Conservation (phyloP, 2,888 invertebrate species). For the Ptilodon capucinus region DNA sequence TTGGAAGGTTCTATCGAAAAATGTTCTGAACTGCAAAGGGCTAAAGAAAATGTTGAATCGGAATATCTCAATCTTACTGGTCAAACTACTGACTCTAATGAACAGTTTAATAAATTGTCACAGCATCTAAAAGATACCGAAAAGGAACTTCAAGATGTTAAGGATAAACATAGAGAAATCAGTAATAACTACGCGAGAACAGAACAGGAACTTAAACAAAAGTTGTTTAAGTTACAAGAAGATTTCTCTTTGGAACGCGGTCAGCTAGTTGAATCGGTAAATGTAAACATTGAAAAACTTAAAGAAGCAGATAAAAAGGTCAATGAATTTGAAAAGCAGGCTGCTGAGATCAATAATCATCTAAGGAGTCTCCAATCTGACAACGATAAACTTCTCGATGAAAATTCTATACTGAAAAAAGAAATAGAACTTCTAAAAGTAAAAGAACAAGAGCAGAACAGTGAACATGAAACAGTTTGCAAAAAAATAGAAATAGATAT, state of each 20-base stretch:
- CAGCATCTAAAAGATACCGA: conserved; percentile 82
- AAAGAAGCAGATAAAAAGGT: conserved; percentile 61
- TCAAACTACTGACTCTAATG: conserved; percentile 83
- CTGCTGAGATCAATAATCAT: conserved; percentile 48
- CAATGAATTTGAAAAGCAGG: conserved; percentile 57
- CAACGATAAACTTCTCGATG: conserved; percentile 67
- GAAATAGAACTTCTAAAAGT: conserved; percentile 64
- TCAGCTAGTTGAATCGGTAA: conserved; percentile 58
- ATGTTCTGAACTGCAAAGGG: conserved; percentile 77
- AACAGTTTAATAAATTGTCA: conserved; percentile 80
- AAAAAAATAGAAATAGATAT: conserved; percentile 71
- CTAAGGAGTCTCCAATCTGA: conserved; percentile 55
- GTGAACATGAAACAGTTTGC: conserved; percentile 59
- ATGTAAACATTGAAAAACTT: conserved; percentile 63
- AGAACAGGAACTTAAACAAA: conserved; percentile 77
- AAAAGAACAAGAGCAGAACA: conserved; percentile 64
- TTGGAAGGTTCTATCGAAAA: conserved; percentile 80
- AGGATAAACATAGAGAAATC: conserved; percentile 73
- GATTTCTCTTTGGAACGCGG: conserved; percentile 65
- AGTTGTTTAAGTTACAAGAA: conserved; percentile 70
- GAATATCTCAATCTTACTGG: conserved; percentile 83
- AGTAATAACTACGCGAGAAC: conserved; percentile 65
- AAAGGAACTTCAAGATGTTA: conserved; percentile 77
- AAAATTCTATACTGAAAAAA: conserved; percentile 69
- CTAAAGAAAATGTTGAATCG: conserved; percentile 82